phyloP scores from a whole-genome alignment of 2,113 vertebrate genomes.

The Girardinichthys multiradiatus region DNA sequence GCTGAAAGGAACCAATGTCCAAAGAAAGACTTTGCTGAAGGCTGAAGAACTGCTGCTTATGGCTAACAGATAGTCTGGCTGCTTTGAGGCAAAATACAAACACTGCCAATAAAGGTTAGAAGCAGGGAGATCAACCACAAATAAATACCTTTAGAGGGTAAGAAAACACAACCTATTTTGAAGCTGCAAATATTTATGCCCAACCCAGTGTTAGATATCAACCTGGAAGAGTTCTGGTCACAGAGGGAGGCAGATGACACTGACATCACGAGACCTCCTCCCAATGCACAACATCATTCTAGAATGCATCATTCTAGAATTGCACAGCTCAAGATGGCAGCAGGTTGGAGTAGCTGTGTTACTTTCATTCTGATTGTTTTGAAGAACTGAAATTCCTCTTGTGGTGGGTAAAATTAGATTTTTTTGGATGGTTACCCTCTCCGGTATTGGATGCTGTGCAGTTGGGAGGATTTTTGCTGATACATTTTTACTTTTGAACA shows the following conservation, averaged over 20 bases:
- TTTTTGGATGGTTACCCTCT: too few relatives aligned
- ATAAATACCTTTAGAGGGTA: background rate
- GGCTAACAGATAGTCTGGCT: background rate
- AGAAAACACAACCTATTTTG: background rate
- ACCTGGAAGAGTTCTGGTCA: background rate
- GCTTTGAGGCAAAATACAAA: background rate
- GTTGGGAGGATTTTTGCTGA: too few relatives aligned
- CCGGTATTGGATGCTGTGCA: too few relatives aligned
- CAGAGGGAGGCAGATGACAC: background rate
- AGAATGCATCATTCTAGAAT: too few relatives aligned
- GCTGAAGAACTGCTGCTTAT: background rate
- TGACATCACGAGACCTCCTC: too few relatives aligned
- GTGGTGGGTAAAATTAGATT: too few relatives aligned
- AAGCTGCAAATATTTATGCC: background rate
- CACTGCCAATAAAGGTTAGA: background rate
- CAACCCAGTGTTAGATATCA: background rate
- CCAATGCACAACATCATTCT: too few relatives aligned
- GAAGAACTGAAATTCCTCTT: too few relatives aligned
- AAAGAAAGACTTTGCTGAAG: background rate
- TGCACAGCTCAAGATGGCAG: too few relatives aligned
- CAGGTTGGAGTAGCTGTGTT: too few relatives aligned
- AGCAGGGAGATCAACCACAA: background rate
- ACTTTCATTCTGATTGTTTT: too few relatives aligned
- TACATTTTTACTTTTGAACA: too few relatives aligned
- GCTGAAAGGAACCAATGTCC: background rate